Evolutionary conservation across 2,888 invertebrate genomes (phyloP).

Genomic region (Philaethria dido): DNA sequence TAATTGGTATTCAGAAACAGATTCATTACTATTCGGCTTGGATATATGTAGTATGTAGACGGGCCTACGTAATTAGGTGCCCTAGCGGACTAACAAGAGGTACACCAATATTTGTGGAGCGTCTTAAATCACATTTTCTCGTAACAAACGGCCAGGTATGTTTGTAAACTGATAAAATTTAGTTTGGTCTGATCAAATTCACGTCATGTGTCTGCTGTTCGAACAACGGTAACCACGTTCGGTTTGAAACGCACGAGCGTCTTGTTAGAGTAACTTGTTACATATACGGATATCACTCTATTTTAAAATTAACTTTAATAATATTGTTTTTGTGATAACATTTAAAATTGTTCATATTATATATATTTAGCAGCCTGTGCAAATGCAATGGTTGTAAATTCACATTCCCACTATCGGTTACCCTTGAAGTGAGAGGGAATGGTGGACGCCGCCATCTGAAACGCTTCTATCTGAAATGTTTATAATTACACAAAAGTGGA

Average conservation of each 20-base stretch:
- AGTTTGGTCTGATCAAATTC: constrained; percentile 74
- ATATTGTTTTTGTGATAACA: neutral
- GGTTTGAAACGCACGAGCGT: constrained; percentile 39
- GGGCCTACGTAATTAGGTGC: constrained; percentile 70
- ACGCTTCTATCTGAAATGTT: no score
- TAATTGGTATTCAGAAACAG: constrained; percentile 16
- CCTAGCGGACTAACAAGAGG: constrained; percentile 64
- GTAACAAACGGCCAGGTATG: constrained; percentile 77
- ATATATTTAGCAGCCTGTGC: no score
- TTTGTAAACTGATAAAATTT: constrained; percentile 73
- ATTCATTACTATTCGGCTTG: constrained; percentile 60
- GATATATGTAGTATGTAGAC: constrained; percentile 51
- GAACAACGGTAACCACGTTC: constrained; percentile 61
- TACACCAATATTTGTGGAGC: constrained; percentile 75
- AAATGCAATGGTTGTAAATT: no score
- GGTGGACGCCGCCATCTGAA: no score
- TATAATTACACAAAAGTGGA: no score
- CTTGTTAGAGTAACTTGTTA: neutral
- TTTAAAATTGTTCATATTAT: no score
- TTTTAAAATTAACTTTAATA: neutral
- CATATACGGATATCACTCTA: neutral
- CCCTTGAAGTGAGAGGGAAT: no score
- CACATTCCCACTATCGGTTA: no score
- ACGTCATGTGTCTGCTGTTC: constrained; percentile 64
- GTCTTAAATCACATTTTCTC: constrained; percentile 79